Percentiles rank a stretch among this genome's conserved stretches.
These are phyloP conservation scores for Pipra filicauda DNA, from an alignment of 2,113 vertebrate genomes.

Conservation along the genomic window DNA sequence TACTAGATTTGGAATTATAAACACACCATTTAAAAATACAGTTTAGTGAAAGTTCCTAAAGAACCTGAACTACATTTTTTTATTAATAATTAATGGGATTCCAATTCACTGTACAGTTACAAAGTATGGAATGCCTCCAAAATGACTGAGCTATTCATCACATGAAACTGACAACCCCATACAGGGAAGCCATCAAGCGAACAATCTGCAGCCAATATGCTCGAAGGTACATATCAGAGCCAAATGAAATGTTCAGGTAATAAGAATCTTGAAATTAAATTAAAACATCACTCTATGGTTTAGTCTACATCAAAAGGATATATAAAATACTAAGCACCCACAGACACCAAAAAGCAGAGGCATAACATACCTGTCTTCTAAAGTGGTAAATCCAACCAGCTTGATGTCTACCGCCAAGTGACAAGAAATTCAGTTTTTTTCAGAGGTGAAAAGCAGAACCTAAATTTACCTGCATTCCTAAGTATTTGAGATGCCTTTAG, in stretches of 20 bases:
- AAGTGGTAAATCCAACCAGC: background rate
- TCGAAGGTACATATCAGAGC: background rate
- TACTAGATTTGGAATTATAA: background rate
- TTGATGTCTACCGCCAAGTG: background rate
- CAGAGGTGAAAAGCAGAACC: background rate
- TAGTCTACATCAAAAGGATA: background rate
- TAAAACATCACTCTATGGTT: background rate
- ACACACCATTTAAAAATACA: background rate
- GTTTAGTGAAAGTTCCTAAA: background rate
- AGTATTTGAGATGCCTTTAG: background rate
- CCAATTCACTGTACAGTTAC: background rate
- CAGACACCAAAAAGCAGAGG: background rate
- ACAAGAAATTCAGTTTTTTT: background rate
- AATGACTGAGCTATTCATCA: slow-evolving; percentile 11
- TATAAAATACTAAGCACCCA: background rate
- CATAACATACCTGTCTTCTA: background rate
- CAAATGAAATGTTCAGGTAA: slow-evolving; percentile 33
- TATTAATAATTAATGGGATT: background rate
- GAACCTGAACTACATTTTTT: background rate
- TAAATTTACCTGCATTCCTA: background rate
- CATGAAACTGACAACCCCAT: slow-evolving; percentile 33
- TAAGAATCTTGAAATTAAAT: slow-evolving; percentile 4
- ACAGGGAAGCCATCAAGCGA: slow-evolving; percentile 13
- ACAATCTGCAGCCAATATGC: background rate
- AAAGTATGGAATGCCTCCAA: background rate